Evolutionary conservation across 2,113 vertebrate species (phyloP).

Genomic region (Sapayoa aenigma): DNA sequence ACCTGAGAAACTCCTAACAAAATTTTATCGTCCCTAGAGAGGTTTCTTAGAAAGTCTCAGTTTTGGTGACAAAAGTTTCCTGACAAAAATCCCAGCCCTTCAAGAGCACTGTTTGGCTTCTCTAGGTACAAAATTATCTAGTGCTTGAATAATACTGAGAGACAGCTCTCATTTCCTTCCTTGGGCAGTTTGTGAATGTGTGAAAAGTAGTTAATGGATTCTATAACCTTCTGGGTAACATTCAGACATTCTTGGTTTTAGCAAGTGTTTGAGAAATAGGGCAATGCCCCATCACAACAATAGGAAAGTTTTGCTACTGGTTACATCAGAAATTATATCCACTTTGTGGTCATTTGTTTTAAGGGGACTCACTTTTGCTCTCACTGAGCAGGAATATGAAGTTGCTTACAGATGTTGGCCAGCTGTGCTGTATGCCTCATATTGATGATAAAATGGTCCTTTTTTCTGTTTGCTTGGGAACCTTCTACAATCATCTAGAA

Average conservation of each 20-base stretch:
- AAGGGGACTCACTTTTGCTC: neutral
- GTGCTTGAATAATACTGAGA: neutral
- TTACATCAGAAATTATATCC: neutral
- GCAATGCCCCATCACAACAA: neutral
- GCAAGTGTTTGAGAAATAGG: neutral
- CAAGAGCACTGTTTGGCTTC: neutral
- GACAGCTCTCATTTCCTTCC: neutral
- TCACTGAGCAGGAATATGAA: neutral
- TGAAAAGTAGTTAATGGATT: neutral
- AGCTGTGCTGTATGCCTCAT: neutral
- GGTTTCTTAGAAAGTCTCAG: neutral
- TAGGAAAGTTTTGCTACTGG: neutral
- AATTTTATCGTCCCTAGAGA: neutral
- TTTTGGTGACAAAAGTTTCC: neutral
- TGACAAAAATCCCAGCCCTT: neutral
- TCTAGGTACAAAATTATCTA: neutral
- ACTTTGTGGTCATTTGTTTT: neutral
- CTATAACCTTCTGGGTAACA: neutral
- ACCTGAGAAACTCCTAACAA: neutral
- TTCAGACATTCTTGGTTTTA: neutral
- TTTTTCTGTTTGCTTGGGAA: neutral
- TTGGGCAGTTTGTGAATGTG: neutral
- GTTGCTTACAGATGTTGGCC: neutral
- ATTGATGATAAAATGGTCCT: fast-evolving
- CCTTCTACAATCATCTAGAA: neutral